Evolutionary conservation across 2,888 invertebrate species (phyloP), one percentile per base, ranked within the genome.

Genomic region (Aspidiotus destructor): DNA sequence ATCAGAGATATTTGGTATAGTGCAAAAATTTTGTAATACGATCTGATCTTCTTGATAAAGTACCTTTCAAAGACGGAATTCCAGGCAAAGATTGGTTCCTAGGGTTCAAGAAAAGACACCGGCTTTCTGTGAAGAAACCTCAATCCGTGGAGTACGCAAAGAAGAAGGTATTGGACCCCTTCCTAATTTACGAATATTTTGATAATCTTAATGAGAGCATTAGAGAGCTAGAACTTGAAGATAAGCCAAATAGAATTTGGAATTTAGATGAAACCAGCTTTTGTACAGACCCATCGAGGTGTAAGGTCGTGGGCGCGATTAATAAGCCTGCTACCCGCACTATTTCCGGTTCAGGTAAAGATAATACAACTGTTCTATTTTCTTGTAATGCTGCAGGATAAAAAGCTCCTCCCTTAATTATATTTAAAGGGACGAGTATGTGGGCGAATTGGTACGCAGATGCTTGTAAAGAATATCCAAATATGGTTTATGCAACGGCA

Each of bases 391-490:
- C 71, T 13, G 55, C 69, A 70, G 75, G 75, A 54, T 72, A 73
- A 1, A 76, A 76, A 72, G 72, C 72, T 11, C 75, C 75, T 41
- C 76, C 76, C 41, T 70, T 77, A 42, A 75, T 77, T 52, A 74
- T 76, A 57, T 75, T 74, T 71, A 75, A 75, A 68, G 74, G 75
- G 15, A 76, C 75, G 72, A 72, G 75, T 72, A 70, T 75, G n/a
- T 77, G 76, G 75, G 74, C 76, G 70, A 71, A 74, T 63, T 77
- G 75, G 76, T 15, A n/a, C 15, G 75, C 75, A 41, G 70, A 71
- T 52, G 71, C 71, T 63, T 71, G 70, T 53, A 65, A 72, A 68
- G 73, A 69, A 0, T 76, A 71, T 71, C 74, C 74, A 54, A 73
- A 72, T 11, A 75, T 74, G 13, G 55, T 71, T 7, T 74, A 74